These are phyloP conservation scores for Pristionchus arcanus DNA, from an alignment of 2,888 invertebrate species.

Conservation along the genomic window DNA sequence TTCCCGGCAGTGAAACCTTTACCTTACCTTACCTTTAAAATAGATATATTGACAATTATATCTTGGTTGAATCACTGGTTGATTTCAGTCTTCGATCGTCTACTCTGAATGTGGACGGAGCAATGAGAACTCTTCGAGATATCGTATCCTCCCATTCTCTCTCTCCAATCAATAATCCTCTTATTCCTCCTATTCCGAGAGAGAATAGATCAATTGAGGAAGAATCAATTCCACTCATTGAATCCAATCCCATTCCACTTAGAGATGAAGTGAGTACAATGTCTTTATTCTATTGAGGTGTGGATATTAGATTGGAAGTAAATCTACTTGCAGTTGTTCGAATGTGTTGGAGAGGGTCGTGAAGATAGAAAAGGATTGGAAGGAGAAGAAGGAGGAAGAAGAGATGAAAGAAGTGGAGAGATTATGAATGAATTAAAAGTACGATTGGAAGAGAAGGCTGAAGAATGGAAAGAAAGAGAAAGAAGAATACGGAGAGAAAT, in stretches of 20 bases:
- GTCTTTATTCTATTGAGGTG: background rate
- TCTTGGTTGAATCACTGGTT: background rate
- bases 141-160: constrained; percentile 47
- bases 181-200: background rate
- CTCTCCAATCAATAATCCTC: constrained; percentile 29
- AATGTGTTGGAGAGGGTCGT: constrained; percentile 42
- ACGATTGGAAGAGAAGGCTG: constrained; percentile 58
- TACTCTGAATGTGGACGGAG: constrained; percentile 10
- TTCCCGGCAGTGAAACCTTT: background rate
- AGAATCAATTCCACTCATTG: constrained; percentile 1
- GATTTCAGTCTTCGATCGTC: constrained; percentile 40
- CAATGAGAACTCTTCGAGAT: constrained; percentile 31
- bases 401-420: constrained; percentile 59
- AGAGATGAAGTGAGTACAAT: constrained; percentile 6
- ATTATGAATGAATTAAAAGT: constrained; percentile 58
- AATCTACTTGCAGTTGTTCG: constrained; percentile 36
- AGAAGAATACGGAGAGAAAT: constrained; percentile 54
- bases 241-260: background rate
- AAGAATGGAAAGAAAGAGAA: constrained; percentile 36
- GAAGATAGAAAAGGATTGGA: constrained; percentile 55
- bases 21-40: background rate
- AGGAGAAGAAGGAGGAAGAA: constrained; percentile 42
- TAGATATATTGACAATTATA: background rate
- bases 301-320: background rate
- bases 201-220: constrained; percentile 2